Percentiles rank a stretch among this genome's conserved stretches.
Conservation (phyloP, 2,888 invertebrate genomes). For the Synanthedon myopaeformis region DNA sequence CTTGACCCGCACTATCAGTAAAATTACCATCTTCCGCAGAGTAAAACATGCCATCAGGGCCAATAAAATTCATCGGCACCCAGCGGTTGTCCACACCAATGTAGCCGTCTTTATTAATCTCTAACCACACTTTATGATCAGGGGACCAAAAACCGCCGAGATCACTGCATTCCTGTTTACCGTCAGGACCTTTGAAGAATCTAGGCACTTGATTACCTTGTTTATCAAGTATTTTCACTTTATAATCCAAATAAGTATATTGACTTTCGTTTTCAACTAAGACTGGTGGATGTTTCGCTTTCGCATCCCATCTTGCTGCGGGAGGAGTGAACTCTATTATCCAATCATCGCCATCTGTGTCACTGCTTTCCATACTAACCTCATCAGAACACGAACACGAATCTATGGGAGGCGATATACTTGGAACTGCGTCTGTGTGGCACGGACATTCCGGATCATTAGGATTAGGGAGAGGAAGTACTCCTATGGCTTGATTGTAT, state of each 20-base stretch:
- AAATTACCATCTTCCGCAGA: slow-evolving; percentile 51
- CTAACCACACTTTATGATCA: slow-evolving; percentile 36
- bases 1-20: slow-evolving; percentile 31
- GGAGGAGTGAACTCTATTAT: slow-evolving; percentile 57
- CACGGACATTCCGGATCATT: slow-evolving; percentile 57
- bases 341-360: slow-evolving; percentile 61
- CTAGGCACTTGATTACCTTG: slow-evolving; percentile 49
- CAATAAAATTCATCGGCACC: slow-evolving; percentile 52
- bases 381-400: slow-evolving; percentile 59
- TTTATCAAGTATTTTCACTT: slow-evolving; percentile 52
- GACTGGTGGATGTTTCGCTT: slow-evolving; percentile 43
- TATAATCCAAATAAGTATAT: slow-evolving; percentile 55
- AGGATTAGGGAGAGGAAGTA: slow-evolving; percentile 45
- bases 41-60: slow-evolving; percentile 54
- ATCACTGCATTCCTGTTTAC: slow-evolving; percentile 54
- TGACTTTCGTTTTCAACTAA: slow-evolving; percentile 32
- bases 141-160: slow-evolving; percentile 57
- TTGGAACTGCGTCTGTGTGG: slow-evolving; percentile 18
- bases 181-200: slow-evolving; percentile 55
- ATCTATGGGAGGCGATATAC: slow-evolving; percentile 33
- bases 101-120: slow-evolving; percentile 59
- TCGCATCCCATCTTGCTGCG: slow-evolving; percentile 41
- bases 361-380: slow-evolving; percentile 38
- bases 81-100: slow-evolving; percentile 56
- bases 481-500: slow-evolving; percentile 57